Conservation (phyloP, 1,140 invertebrate genomes). For the Rhynchophorus ferrugineus region DNA sequence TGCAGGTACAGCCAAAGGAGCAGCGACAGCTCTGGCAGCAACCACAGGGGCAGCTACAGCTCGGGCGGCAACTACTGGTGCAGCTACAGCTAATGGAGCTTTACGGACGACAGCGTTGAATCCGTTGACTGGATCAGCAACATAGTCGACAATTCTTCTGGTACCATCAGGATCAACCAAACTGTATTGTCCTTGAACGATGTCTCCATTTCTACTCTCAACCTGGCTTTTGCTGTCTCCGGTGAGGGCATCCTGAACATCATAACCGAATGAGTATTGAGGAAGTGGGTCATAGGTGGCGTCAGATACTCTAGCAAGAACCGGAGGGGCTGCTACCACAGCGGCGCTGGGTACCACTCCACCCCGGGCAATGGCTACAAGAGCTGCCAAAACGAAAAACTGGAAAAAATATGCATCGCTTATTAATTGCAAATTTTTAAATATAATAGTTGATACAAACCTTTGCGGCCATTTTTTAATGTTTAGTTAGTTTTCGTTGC, state of each 20-base stretch:
- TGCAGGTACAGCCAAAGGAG: constrained; percentile 9
- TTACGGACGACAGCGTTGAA: constrained; percentile 43
- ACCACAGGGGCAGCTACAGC: constrained; percentile 14
- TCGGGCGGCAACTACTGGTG: constrained; percentile 35
- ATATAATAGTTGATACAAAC: no score
- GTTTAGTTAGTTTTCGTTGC: no score
- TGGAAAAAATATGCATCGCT: no score
- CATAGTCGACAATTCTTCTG: constrained; percentile 57
- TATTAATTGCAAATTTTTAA: no score
- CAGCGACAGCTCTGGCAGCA: neutral
- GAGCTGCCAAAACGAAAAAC: constrained; percentile 16
- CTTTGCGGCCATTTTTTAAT: no score
- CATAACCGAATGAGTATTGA: constrained; percentile 48
- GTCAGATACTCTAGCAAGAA: constrained; percentile 38
- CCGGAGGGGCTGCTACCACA: constrained; percentile 21
- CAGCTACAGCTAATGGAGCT: constrained; percentile 35
- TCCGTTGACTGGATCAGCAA: constrained; percentile 48
- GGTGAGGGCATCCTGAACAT: constrained; percentile 49
- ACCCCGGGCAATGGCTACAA: constrained; percentile 20
- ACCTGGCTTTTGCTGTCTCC: constrained; percentile 51
- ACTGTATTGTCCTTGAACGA: constrained; percentile 58
- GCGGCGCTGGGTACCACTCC: constrained; percentile 37
- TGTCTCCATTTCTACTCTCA: constrained; percentile 50
- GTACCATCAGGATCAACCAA: constrained; percentile 57
- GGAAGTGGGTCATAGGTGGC: constrained; percentile 47